Conservation (phyloP, 2,113 vertebrate genomes). For the Amphiprion percula region DNA sequence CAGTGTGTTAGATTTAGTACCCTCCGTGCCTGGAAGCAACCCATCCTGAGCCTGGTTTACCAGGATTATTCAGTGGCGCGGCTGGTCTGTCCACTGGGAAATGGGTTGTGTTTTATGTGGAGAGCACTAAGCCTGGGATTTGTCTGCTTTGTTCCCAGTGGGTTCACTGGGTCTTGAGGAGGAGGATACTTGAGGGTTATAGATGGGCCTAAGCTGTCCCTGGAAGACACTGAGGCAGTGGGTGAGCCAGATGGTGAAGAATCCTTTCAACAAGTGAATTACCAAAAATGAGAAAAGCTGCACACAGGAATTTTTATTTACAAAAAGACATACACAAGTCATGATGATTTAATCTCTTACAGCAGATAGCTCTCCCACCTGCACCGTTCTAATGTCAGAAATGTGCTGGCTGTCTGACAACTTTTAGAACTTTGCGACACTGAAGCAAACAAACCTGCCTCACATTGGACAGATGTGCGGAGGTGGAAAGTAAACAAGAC, state of each 20-base stretch:
- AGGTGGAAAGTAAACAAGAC: too few species aligned
- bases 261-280: constrained; percentile 2
- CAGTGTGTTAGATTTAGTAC: constrained; percentile 32
- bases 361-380: too few species aligned
- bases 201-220: neutral
- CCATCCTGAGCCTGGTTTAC: constrained; percentile 46
- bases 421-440: too few species aligned
- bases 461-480: too few species aligned
- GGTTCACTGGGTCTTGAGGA: constrained; percentile 10
- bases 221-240: neutral
- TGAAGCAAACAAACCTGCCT: too few species aligned
- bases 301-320: neutral
- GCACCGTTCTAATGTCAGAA: too few species aligned
- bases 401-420: too few species aligned
- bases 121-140: constrained; percentile 42
- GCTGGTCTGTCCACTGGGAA: constrained; percentile 37
- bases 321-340: constrained; percentile 4
- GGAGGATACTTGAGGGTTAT: constrained; percentile 33
- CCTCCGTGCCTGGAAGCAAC: constrained; percentile 38
- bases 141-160: constrained; percentile 38
- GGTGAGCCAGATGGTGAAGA: neutral
- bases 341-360: neutral
- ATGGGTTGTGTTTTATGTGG: constrained; percentile 46
- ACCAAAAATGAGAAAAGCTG: neutral
- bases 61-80: constrained; percentile 37